Percentiles rank a stretch among this genome's conserved stretches.
Evolutionary conservation across 1,140 invertebrate species (phyloP).

Genomic region (Drosophila tropicalis): DNA sequence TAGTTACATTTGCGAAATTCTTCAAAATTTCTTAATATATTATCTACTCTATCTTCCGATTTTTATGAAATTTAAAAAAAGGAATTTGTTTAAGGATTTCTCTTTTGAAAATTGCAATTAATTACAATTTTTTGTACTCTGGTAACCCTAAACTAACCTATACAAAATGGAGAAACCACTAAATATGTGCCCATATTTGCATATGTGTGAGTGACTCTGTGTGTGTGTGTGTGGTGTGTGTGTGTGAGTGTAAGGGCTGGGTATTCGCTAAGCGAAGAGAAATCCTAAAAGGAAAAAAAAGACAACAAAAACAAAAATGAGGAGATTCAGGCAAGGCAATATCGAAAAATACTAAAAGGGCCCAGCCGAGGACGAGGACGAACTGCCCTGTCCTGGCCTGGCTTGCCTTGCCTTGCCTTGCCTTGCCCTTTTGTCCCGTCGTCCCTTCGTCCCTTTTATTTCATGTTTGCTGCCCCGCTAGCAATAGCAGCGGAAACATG

Average conservation of each 20-base stretch:
- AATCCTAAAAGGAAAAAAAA: conserved; percentile 36
- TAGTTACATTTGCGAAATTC: no score
- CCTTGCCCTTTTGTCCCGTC: neutral
- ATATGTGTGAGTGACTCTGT: conserved; percentile 6
- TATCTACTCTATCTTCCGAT: no score
- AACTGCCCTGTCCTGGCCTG: neutral
- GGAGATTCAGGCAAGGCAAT: conserved; percentile 51
- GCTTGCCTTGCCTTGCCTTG: neutral
- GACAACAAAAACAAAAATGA: conserved; percentile 25
- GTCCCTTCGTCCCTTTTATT: neutral
- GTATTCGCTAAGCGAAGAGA: conserved; percentile 20
- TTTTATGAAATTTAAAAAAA: no score
- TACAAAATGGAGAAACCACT: conserved; percentile 73
- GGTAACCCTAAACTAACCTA: conserved; percentile 64
- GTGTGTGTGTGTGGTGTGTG: conserved; percentile 42
- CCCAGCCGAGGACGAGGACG: conserved; percentile 28
- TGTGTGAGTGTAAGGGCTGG: conserved; percentile 50
- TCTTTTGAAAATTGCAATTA: conserved; percentile 11
- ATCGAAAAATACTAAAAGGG: conserved; percentile 67
- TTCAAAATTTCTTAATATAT: no score
- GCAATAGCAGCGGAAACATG: conserved; percentile 63
- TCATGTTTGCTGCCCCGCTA: conserved; percentile 9
- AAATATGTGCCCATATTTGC: conserved; percentile 24
- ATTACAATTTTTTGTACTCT: conserved; percentile 30
- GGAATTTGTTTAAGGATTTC: no score